These are phyloP conservation scores for Hylomyscus alleni DNA, from an alignment of 2,797 vertebrate genomes.

Conservation along the genomic window DNA sequence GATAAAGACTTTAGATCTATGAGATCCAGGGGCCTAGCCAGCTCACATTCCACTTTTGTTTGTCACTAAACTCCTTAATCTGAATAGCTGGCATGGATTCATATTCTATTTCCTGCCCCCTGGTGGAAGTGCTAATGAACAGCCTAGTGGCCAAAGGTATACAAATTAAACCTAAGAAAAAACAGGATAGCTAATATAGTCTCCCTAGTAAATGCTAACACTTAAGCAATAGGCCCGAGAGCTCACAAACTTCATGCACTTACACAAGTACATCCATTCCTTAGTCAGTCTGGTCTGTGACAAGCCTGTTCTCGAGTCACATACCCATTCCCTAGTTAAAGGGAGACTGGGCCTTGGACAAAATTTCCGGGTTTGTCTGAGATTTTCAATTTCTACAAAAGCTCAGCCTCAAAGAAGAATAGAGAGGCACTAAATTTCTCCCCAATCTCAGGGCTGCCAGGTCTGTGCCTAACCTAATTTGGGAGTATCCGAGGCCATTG, in stretches of 20 bases:
- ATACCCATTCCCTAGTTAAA: neutral
- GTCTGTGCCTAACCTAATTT: conserved; percentile 23
- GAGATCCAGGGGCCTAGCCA: conserved; percentile 12
- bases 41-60: conserved; percentile 30
- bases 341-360: neutral
- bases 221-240: conserved; percentile 25
- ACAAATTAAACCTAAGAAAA: neutral
- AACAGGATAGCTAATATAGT: neutral
- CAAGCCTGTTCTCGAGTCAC: neutral
- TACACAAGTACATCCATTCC: neutral
- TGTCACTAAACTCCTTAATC: conserved; percentile 56
- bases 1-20: conserved; percentile 24
- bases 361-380: neutral
- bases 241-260: conserved; percentile 14
- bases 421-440: neutral
- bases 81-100: conserved; percentile 51
- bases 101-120: conserved; percentile 73
- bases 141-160: conserved; percentile 42
- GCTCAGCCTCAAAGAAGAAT: neutral
- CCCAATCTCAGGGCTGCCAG: neutral
- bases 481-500: neutral
- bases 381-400: conserved; percentile 37
- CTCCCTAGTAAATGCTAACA: neutral
- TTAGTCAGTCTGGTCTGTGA: neutral
- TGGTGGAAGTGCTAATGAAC: conserved; percentile 79